Evolutionary conservation across 2,888 invertebrate genomes (phyloP).

Genomic region (Aspidapion aeneum): DNA sequence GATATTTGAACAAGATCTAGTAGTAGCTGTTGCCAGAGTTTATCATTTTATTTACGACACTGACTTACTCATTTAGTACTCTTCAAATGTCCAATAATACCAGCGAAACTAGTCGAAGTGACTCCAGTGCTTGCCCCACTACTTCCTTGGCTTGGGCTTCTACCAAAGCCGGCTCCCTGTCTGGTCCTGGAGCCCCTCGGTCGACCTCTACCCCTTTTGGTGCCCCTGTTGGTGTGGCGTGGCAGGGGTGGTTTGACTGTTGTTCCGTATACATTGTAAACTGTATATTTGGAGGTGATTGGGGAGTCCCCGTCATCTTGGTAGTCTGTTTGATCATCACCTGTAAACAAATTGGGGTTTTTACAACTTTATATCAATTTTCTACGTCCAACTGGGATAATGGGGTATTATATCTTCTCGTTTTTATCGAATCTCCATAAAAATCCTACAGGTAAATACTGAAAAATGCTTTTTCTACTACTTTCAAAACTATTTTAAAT

Average conservation of each 20-base stretch:
- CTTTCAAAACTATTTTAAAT: no score
- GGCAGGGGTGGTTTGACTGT: conserved; percentile 43
- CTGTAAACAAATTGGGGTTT: no score
- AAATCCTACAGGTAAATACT: no score
- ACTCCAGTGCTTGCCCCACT: conserved; percentile 10
- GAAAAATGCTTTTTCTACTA: no score
- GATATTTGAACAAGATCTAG: no score
- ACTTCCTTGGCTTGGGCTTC: conserved; percentile 50
- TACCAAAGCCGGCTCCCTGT: conserved; percentile 9
- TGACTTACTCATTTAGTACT: background rate
- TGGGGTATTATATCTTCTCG: no score
- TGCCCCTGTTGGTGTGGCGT: conserved; percentile 37
- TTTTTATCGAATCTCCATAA: no score
- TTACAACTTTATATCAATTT: no score
- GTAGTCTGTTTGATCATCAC: conserved; percentile 39
- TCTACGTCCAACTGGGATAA: no score
- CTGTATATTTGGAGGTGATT: conserved; percentile 42
- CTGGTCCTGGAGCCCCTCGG: conserved; percentile 65
- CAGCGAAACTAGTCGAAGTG: conserved; percentile 17
- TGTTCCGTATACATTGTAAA: conserved; percentile 43
- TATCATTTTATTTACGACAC: no score
- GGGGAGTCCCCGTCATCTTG: conserved; percentile 43
- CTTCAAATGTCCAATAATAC: background rate
- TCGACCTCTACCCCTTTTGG: conserved; percentile 61
- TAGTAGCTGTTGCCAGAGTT: no score